Conservation (phyloP, 2,113 vertebrate genomes). For the Gymnocephalus cernua region DNA sequence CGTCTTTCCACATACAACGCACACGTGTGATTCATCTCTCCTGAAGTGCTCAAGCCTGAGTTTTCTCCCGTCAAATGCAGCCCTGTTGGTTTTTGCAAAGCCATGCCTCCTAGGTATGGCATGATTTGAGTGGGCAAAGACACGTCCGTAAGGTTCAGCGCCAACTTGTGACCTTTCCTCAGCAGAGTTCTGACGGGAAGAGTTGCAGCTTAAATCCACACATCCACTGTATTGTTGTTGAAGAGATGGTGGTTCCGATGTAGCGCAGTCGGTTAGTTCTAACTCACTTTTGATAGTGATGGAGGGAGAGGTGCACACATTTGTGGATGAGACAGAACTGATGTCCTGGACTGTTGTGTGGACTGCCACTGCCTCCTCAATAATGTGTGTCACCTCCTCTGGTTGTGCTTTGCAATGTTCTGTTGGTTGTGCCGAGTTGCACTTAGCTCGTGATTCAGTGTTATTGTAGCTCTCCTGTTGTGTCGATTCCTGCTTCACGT, state of each 20-base stretch:
- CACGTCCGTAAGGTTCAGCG: conserved; percentile 21
- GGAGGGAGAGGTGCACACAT: not conserved
- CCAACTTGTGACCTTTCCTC: conserved; percentile 12
- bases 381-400: not conserved
- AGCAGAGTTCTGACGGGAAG: conserved; percentile 29
- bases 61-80: conserved; percentile 36
- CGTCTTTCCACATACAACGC: conserved; percentile 78
- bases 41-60: conserved; percentile 31
- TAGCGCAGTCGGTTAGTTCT: conserved; percentile 33
- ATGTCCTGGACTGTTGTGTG: not conserved
- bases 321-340: not conserved
- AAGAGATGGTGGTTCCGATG: conserved; percentile 7
- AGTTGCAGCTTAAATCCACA: conserved; percentile 68
- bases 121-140: conserved; percentile 54
- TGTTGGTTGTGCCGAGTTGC: not conserved
- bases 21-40: conserved; percentile 65
- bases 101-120: conserved; percentile 43
- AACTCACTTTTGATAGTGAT: conserved; percentile 62
- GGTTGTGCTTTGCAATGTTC: conserved; percentile 30
- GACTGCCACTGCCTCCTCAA: conserved; percentile 7
- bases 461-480: conserved; percentile 8
- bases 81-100: conserved; percentile 51
- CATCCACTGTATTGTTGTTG: conserved; percentile 30
- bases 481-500: conserved; percentile 35
- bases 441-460: conserved; percentile 21